Evolutionary conservation across 2,113 vertebrate genomes (phyloP).

Genomic region (Okapia johnstoni): DNA sequence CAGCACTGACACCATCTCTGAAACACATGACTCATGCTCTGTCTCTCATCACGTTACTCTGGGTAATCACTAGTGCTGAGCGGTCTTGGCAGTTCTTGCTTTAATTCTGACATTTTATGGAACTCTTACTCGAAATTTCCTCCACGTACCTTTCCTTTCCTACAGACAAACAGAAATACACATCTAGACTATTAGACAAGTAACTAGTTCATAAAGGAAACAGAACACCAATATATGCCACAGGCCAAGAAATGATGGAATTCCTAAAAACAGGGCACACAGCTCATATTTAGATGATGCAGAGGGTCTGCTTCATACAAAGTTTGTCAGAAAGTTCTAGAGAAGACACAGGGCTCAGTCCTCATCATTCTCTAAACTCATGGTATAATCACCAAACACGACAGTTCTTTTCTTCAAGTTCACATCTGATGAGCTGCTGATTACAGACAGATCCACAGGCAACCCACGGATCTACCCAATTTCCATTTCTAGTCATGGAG

Average conservation of each 20-base stretch:
- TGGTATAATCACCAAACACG: not conserved
- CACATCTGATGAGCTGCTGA: not conserved
- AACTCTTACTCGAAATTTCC: not conserved
- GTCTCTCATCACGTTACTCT: not conserved
- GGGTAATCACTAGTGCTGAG: not conserved
- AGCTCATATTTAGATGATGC: not conserved
- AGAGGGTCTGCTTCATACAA: not conserved
- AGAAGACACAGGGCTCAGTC: not conserved
- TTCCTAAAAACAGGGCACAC: not conserved
- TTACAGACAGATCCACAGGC: not conserved
- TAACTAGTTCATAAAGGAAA: not conserved
- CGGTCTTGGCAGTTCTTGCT: not conserved
- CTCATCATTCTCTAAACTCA: not conserved
- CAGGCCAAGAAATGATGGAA: not conserved
- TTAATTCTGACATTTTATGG: not conserved
- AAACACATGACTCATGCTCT: not conserved
- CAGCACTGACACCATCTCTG: not conserved
- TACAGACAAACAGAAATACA: not conserved
- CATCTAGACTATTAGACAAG: not conserved
- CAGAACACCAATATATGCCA: not conserved
- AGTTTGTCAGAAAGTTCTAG: not conserved
- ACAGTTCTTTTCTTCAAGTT: not conserved
- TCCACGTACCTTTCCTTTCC: not conserved
- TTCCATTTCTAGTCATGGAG: not conserved
- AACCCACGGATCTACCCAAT: not conserved